phyloP scores from a whole-genome alignment of 2,888 invertebrate species.

The Hydraecia micacea region DNA sequence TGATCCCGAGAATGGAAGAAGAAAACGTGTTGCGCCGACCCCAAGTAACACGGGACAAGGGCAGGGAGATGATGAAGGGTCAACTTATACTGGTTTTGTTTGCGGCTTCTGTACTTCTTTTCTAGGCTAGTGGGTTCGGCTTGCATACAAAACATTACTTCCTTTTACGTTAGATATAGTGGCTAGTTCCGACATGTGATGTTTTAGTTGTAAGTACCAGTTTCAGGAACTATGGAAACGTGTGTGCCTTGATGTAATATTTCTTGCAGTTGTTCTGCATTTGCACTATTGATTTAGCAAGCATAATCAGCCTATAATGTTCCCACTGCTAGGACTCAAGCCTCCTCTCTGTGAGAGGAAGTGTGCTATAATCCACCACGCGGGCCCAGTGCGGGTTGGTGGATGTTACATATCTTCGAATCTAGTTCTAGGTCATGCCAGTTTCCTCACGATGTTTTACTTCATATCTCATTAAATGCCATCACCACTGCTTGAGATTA shows the following conservation, averaged over 20 bases:
- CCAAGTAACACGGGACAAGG: background rate
- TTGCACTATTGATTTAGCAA: background rate
- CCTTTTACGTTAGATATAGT: constrained; percentile 23
- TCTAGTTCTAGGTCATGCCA: background rate
- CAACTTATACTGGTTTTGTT: background rate
- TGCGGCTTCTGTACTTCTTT: constrained; percentile 18
- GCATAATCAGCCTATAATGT: background rate
- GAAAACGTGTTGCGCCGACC: background rate
- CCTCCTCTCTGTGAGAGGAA: background rate
- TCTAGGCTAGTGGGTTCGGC: constrained; percentile 23
- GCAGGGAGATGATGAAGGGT: background rate
- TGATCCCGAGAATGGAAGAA: background rate
- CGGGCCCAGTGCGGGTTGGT: background rate
- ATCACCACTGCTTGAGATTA: too few species aligned
- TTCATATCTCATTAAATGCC: too few species aligned
- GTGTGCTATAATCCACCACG: too few species aligned
- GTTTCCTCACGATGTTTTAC: background rate
- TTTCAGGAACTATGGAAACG: background rate
- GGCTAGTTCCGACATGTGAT: constrained; percentile 28
- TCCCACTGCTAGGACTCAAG: background rate
- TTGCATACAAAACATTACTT: constrained; percentile 43
- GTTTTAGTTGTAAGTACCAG: background rate
- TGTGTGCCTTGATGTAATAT: background rate
- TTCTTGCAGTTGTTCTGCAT: background rate
- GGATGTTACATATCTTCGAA: background rate